Base-by-base conservation (phyloP, 2,888 invertebrate genomes). In the Smittia aterrima region DNA sequence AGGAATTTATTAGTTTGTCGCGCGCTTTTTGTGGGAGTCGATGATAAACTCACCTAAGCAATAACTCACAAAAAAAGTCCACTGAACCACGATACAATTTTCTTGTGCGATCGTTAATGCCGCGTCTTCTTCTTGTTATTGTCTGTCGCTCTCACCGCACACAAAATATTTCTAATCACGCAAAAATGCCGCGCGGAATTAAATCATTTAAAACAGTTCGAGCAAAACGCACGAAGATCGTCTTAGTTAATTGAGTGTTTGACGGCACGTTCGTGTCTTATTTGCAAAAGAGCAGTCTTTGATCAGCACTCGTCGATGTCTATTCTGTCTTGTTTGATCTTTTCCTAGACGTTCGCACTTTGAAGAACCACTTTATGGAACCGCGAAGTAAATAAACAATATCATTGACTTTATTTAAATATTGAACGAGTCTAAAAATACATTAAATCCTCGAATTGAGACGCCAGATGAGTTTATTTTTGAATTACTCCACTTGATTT, bases 341-440 rank as follows among this genome's bases (percentile, higher is more conserved):
- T 58, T 58, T 58, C 6, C 18, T 32, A 32, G 32, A 32, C 32
- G 32, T 32, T 32, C 32, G 32, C 32, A 32, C 32, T 32, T 32
- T 32, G 32, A 20, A n/a, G 58, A 58, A 58, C 58, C 58, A 58
- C 58, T 58, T 58, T 58, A 58, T 58, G 58, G 20, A 20, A 58
- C 58, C 20, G 16, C 58, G 22, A 58, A 58, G 22, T 20, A 58
- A 58, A 58, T 22, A 20, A 58, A 58, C 22, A 58, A 58, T 58
- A 58, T 58, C 58, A 58, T 58, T 58, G 58, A 22, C 16, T 58
- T 58, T 58, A 18, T 58, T 58, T 20, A 58, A 58, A 58, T 58
- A 58, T 58, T 58, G n/a, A 20, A 58, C 58, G 58, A 58, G 58
- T n/a, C 58, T 58, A 20, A 58, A 58, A 58, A 58, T 18, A n/a